Percentiles rank a stretch among this genome's conserved stretches.
Conservation (phyloP, 2,888 invertebrate species). For the Anthrax anthrax region DNA sequence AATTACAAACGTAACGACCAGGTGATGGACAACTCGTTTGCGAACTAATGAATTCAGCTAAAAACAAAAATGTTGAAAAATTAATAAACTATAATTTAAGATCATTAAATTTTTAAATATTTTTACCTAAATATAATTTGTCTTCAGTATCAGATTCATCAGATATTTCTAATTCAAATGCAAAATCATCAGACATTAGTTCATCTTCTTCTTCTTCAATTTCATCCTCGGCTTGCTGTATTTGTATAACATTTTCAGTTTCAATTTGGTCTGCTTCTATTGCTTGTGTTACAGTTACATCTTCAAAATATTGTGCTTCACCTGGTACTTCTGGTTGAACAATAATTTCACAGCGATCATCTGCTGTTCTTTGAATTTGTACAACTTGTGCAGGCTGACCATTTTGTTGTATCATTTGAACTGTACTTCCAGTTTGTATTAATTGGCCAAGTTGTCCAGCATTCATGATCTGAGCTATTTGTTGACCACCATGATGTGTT, state of each 20-base stretch:
- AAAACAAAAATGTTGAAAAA: slow-evolving; percentile 8
- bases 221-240: slow-evolving; percentile 15
- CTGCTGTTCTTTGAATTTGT: slow-evolving; percentile 17
- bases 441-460: slow-evolving; percentile 18
- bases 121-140: slow-evolving; percentile 13
- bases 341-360: slow-evolving; percentile 20
- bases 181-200: slow-evolving; percentile 10
- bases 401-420: slow-evolving; percentile 34
- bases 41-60: slow-evolving; percentile 33
- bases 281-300: slow-evolving; percentile 16
- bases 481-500: slow-evolving; percentile 20
- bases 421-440: slow-evolving; percentile 25
- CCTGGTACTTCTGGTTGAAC: slow-evolving; percentile 26
- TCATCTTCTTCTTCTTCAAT: slow-evolving; percentile 20
- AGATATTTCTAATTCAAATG: slow-evolving; percentile 15
- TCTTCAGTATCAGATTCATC: slow-evolving; percentile 16
- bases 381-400: slow-evolving; percentile 21
- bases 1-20: slow-evolving; percentile 45
- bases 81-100: not conserved
- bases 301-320: slow-evolving; percentile 27
- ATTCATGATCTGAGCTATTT: slow-evolving; percentile 29
- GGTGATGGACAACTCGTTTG: slow-evolving; percentile 42
- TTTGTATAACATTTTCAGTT: slow-evolving; percentile 4
- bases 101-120: no score
- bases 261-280: slow-evolving; percentile 8